A percentile compares a stretch with the other conserved stretches of the same genome.
phyloP scores from a whole-genome alignment of 2,888 invertebrate genomes.

The Pyrocoelia pectoralis region DNA sequence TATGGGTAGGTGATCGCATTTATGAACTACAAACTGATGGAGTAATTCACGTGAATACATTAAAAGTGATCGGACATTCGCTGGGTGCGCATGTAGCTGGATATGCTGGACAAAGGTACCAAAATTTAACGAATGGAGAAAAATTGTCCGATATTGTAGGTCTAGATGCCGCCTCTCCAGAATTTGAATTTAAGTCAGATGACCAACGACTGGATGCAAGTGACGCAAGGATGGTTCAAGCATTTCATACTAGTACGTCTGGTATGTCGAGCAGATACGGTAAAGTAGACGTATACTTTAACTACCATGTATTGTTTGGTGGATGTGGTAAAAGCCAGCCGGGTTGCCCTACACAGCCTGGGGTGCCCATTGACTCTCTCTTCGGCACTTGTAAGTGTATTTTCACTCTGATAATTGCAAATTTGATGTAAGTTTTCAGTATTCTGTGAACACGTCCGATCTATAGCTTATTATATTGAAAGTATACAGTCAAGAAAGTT shows the following conservation, averaged over 20 bases:
- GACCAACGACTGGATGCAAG: not conserved
- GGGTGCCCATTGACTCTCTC: no score
- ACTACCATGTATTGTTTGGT: no score
- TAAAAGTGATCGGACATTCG: slow-evolving; percentile 19
- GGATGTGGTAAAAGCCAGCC: not conserved
- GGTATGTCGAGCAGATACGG: not conserved
- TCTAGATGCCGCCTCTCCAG: slow-evolving; percentile 11
- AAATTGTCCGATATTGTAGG: slow-evolving; percentile 19
- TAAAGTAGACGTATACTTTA: not conserved
- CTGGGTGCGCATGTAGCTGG: slow-evolving; percentile 21
- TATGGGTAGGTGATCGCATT: not conserved
- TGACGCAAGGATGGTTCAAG: not conserved
- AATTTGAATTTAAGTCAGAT: not conserved
- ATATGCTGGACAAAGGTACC: slow-evolving; percentile 11
- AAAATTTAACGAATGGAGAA: not conserved
- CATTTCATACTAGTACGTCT: not conserved
- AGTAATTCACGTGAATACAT: not conserved
- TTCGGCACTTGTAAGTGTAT: no score
- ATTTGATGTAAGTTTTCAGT: not conserved
- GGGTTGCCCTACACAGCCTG: not conserved
- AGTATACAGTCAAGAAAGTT: not conserved
- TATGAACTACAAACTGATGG: not conserved
- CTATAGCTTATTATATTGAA: not conserved
- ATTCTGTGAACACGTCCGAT: not conserved
- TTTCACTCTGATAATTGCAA: no score